These are phyloP conservation scores for Hydrotaea diabolus DNA, from an alignment of 2,888 invertebrate genomes.

Conservation along the genomic window DNA sequence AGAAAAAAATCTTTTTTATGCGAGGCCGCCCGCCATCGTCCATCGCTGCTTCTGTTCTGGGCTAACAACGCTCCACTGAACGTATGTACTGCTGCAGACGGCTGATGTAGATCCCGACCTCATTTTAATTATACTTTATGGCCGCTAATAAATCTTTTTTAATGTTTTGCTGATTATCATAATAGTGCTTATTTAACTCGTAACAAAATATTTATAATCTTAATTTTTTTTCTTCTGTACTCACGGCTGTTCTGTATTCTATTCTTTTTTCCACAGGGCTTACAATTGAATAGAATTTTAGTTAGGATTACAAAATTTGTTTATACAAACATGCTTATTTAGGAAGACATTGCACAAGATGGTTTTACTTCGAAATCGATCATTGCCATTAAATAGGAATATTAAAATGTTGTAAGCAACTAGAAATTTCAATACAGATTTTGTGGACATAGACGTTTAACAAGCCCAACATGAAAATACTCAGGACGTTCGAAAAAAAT, in stretches of 20 bases:
- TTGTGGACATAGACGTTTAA: too few relatives aligned
- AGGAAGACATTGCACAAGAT: too few relatives aligned
- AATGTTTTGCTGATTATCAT: conserved; percentile 64
- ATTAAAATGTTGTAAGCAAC: too few relatives aligned
- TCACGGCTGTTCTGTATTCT: not conserved
- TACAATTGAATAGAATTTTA: too few relatives aligned
- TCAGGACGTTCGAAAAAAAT: too few relatives aligned
- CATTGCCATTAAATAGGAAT: too few relatives aligned
- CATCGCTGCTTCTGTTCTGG: not conserved
- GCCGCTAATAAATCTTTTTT: conserved; percentile 62
- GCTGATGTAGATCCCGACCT: conserved; percentile 43
- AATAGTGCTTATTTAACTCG: conserved; percentile 51
- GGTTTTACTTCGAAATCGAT: too few relatives aligned
- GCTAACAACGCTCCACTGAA: not conserved
- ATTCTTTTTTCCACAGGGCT: too few relatives aligned
- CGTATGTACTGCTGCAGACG: not conserved
- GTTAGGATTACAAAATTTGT: too few relatives aligned
- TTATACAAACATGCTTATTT: too few relatives aligned
- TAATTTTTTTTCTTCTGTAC: conserved; percentile 21
- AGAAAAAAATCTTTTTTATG: conserved; percentile 12
- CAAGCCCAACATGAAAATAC: too few relatives aligned
- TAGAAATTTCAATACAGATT: too few relatives aligned
- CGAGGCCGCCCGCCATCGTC: conserved; percentile 5
- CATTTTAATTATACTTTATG: conserved; percentile 64
- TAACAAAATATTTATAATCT: conserved; percentile 48